Evolutionary conservation across 2,113 vertebrate genomes (phyloP), one percentile per base, ranked within the genome.

Genomic region (Hemicordylus capensis): DNA sequence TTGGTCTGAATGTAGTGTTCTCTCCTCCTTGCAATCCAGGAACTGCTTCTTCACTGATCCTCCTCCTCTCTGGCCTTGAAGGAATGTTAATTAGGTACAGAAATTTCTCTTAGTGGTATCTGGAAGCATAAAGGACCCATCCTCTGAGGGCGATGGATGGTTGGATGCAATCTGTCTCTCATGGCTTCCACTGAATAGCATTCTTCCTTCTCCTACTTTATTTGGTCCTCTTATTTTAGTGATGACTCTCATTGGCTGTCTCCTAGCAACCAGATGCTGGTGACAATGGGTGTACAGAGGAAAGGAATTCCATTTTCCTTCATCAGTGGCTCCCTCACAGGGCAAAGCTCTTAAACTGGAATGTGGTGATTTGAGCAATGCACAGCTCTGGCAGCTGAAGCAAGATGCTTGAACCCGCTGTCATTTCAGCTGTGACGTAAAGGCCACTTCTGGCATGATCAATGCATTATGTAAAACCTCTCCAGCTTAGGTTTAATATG

Each of bases 81-180:
- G 67, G 44, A 7, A 22, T 70, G 9, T 58, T 92, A 84, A 92
- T 92, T 86, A 66, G 61, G 12, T n/a, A 3, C 73, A 63, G 17
- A 42, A n/a, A 2, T 80, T 42, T 66, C 10, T 77, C 85, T 20
- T n/a, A 44, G 56, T 84, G 89, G 89, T 80, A 88, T 86, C 85
- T 70, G 80, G 0, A 28, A 84, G 0, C 1, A 37, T 64, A 85
- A 81, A 80, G 80, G 1, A 76, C n/a, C 84, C 83, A 85, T 15
- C 84, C 39, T 48, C 58, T 6, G 67, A 0, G 87, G n/a, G 46
- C 79, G 4, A 42, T 0, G 90, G 1, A 10, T 37, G 64, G 44
- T 80, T 48, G 46, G 0, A 80, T 20, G 74, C 66, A 0, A 83
- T 81, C 82, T 44, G 0, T 84, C 0, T 28, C 39, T 48, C 44